Evolutionary conservation across 2,113 vertebrate species (phyloP).

Genomic region (Dunckerocampus dactyliophorus): DNA sequence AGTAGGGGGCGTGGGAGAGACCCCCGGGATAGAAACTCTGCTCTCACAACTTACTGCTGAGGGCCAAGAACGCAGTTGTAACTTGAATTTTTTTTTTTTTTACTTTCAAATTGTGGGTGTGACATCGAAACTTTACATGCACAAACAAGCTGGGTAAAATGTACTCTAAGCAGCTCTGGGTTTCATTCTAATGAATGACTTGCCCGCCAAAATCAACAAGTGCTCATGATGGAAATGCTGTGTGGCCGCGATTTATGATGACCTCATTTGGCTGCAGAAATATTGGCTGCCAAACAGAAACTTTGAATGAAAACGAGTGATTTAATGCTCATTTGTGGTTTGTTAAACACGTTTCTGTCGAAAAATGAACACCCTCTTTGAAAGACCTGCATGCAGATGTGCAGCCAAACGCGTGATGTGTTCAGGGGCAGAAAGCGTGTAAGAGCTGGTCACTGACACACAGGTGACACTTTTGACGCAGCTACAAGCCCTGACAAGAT

Average conservation of each 20-base stretch:
- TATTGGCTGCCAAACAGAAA: too few relatives aligned
- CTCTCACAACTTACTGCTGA: constrained; percentile 47
- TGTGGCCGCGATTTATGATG: constrained; percentile 2
- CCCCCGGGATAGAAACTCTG: constrained; percentile 31
- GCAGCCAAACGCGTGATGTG: constrained; percentile 35
- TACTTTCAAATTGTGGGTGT: background rate
- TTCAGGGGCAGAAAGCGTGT: constrained; percentile 48
- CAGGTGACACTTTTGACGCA: constrained; percentile 29
- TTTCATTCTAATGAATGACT: constrained; percentile 3
- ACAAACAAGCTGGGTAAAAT: constrained; percentile 2
- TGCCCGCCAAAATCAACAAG: constrained; percentile 1
- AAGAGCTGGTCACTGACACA: constrained; percentile 25
- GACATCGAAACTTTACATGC: constrained; percentile 3
- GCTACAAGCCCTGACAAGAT: constrained; percentile 15
- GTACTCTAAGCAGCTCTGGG: background rate
- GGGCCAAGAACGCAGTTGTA: constrained; percentile 40
- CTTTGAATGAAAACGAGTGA: background rate
- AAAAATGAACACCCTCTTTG: background rate
- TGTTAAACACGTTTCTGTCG: background rate
- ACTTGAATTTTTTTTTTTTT: constrained; percentile 29
- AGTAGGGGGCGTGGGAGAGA: constrained; percentile 46
- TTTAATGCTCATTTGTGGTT: background rate
- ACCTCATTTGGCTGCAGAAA: constrained; percentile 11
- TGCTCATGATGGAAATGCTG: constrained; percentile 1
- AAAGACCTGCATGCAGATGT: constrained; percentile 37